These are phyloP conservation scores for Macrotus californicus DNA, from an alignment of 2,113 vertebrate genomes.

Conservation along the genomic window DNA sequence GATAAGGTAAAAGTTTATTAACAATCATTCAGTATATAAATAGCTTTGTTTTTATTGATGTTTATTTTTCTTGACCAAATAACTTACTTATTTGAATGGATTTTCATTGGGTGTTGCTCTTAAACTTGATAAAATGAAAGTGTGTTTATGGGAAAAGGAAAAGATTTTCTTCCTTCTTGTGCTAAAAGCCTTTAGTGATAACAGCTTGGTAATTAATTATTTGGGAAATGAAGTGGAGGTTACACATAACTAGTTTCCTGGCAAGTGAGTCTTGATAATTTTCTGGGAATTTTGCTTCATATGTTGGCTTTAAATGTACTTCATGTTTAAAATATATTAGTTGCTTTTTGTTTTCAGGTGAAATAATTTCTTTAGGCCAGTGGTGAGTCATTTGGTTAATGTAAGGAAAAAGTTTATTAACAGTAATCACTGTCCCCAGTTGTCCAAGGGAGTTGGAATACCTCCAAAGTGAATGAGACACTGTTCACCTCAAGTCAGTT, in stretches of 20 bases:
- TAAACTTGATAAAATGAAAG: not conserved
- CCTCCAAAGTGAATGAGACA: slow-evolving; percentile 33
- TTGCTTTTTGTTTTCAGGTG: slow-evolving; percentile 41
- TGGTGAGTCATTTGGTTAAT: slow-evolving; percentile 38
- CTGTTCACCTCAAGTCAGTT: not conserved
- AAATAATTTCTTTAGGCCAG: slow-evolving; percentile 15
- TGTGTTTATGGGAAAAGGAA: not conserved
- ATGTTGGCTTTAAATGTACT: not conserved
- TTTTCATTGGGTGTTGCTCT: slow-evolving; percentile 24
- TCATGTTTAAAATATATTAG: slow-evolving; percentile 14
- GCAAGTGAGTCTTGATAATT: not conserved
- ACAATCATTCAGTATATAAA: not conserved
- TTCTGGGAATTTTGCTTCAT: slow-evolving; percentile 35
- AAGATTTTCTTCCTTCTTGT: not conserved
- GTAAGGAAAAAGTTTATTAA: slow-evolving; percentile 27
- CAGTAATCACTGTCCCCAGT: not conserved
- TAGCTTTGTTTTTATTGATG: not conserved
- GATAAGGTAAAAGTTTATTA: not conserved
- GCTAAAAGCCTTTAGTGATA: not conserved
- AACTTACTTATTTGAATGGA: slow-evolving; percentile 17
- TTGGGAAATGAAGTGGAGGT: slow-evolving; percentile 2
- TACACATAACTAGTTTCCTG: slow-evolving; percentile 22
- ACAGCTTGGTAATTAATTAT: not conserved
- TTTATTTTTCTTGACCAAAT: not conserved
- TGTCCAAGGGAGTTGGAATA: not conserved